Evolutionary conservation across 1,140 invertebrate genomes (phyloP).

Genomic region (Drosophila sucinea): DNA sequence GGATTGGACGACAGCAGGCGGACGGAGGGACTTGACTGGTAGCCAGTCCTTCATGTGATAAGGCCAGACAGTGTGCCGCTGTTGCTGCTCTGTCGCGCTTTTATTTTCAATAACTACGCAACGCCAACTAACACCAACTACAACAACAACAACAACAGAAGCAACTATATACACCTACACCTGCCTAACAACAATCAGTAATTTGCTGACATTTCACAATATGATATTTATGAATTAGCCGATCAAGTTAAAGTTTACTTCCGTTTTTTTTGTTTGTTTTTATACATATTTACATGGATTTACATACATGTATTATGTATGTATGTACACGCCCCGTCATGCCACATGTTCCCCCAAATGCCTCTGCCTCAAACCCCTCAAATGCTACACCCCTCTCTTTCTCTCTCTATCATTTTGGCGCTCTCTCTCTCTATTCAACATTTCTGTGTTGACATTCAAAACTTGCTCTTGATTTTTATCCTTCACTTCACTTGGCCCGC

Average conservation of each 20-base stretch:
- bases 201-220: conserved; percentile 15
- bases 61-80: conserved; percentile 62
- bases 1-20: background rate
- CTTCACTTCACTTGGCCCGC: background rate
- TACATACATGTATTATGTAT: too few species aligned
- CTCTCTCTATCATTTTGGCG: background rate
- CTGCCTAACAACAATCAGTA: background rate
- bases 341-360: background rate
- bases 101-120: conserved; percentile 43
- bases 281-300: background rate
- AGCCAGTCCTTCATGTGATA: conserved; percentile 55
- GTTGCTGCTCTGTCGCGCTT: conserved; percentile 24
- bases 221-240: background rate
- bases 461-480: conserved; percentile 9
- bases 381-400: background rate
- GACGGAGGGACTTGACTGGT: conserved; percentile 5
- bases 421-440: background rate
- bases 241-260: background rate
- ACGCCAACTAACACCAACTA: conserved; percentile 22
- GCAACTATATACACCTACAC: conserved; percentile 3
- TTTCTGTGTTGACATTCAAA: conserved; percentile 11
- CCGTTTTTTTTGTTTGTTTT: background rate
- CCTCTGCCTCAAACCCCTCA: background rate
- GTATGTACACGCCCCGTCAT: background rate
- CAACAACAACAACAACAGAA: conserved; percentile 25